These are phyloP conservation scores for Menidia menidia DNA, from an alignment of 2,797 vertebrate species.

Conservation along the genomic window DNA sequence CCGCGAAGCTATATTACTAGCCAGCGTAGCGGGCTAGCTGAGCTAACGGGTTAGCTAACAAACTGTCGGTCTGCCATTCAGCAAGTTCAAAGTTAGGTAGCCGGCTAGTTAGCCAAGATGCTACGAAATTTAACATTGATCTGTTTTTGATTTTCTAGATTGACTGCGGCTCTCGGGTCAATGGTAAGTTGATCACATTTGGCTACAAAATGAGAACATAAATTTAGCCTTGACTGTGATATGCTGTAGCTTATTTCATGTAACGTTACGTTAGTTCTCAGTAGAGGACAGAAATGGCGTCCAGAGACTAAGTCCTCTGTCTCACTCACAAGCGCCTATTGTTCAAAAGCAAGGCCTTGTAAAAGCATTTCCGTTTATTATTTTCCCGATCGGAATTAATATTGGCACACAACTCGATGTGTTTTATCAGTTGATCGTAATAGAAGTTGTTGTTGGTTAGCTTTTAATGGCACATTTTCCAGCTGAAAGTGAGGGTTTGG, in stretches of 20 bases:
- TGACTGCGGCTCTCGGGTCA: slow-evolving; percentile 90
- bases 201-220: neutral
- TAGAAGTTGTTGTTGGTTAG: slow-evolving; percentile 9
- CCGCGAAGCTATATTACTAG: slow-evolving; percentile 40
- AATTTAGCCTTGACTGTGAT: slow-evolving; percentile 10
- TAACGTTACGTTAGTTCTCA: slow-evolving; percentile 66
- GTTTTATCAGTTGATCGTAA: slow-evolving; percentile 70
- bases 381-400: slow-evolving; percentile 32
- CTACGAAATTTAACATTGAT: slow-evolving; percentile 61
- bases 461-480: slow-evolving; percentile 58
- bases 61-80: slow-evolving; percentile 57
- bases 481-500: slow-evolving; percentile 91
- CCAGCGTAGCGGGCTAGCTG: slow-evolving; percentile 49
- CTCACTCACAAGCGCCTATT: slow-evolving; percentile 97
- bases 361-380: slow-evolving; percentile 68
- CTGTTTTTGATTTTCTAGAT: slow-evolving; percentile 85
- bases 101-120: slow-evolving; percentile 69
- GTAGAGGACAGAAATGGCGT: slow-evolving; percentile 95
- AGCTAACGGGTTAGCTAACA: slow-evolving; percentile 61
- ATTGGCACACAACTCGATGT: slow-evolving; percentile 74
- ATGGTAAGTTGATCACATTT: slow-evolving; percentile 88
- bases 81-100: slow-evolving; percentile 86
- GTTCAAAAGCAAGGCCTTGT: slow-evolving; percentile 92
- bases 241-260: slow-evolving; percentile 41
- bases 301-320: slow-evolving; percentile 99